Evolutionary conservation across 2,113 vertebrate genomes (phyloP).

Genomic region (Tretioscincus oriximinensis): DNA sequence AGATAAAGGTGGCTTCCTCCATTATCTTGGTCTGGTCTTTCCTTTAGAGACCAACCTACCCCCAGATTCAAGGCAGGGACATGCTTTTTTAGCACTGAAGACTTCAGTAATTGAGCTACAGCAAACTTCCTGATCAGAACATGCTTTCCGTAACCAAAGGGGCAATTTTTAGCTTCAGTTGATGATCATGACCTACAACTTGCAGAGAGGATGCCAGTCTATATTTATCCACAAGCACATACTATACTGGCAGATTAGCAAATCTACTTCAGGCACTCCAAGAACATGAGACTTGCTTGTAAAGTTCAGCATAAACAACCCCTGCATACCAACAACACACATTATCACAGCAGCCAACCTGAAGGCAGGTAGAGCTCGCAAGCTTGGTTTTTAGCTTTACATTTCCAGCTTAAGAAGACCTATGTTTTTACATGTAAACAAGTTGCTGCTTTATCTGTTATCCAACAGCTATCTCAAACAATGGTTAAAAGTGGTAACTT

Average conservation of each 20-base stretch:
- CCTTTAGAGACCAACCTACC: constrained; percentile 14
- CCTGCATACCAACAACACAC: constrained; percentile 16
- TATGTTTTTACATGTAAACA: no score
- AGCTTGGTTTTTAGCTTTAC: no score
- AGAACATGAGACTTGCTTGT: constrained; percentile 76
- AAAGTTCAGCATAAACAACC: constrained; percentile 69
- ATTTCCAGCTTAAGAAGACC: background rate
- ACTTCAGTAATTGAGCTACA: constrained; percentile 59
- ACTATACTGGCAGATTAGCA: constrained; percentile 86
- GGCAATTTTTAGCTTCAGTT: constrained; percentile 91
- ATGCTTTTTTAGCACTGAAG: constrained; percentile 60
- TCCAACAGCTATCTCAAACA: no score
- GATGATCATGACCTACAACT: constrained; percentile 83
- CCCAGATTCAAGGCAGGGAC: constrained; percentile 40
- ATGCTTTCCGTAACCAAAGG: constrained; percentile 81
- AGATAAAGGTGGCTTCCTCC: constrained; percentile 53
- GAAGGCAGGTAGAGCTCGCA: background rate
- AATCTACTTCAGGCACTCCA: constrained; percentile 77
- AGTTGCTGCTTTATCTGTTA: no score
- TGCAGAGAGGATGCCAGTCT: constrained; percentile 79
- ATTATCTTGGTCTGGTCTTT: constrained; percentile 49
- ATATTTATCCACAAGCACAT: constrained; percentile 94
- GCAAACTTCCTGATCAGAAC: constrained; percentile 73
- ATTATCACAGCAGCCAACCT: constrained; percentile 14
- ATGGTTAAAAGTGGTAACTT: no score